phyloP scores from a whole-genome alignment of 2,113 vertebrate genomes.

The Ochotona princeps region DNA sequence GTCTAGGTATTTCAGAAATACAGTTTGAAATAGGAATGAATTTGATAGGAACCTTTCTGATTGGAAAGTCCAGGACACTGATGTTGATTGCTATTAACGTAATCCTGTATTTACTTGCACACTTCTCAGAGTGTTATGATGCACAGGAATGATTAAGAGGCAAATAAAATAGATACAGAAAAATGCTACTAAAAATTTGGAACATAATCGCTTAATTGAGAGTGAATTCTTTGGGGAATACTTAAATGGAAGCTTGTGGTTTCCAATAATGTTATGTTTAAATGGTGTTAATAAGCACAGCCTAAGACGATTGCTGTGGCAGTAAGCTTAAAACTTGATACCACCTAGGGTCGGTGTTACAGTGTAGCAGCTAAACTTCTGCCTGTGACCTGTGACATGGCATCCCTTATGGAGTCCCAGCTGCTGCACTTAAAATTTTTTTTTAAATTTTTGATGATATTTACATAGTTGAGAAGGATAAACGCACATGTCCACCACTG shows the following conservation, averaged over 20 bases:
- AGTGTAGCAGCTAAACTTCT: too few relatives aligned
- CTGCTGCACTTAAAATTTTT: too few relatives aligned
- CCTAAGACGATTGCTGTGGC: neutral
- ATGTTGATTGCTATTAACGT: neutral
- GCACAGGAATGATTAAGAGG: neutral
- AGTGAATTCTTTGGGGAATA: conserved; percentile 39
- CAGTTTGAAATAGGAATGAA: conserved; percentile 13
- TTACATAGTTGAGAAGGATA: too few relatives aligned
- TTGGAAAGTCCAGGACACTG: neutral
- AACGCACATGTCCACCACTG: too few relatives aligned
- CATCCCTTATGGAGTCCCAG: too few relatives aligned
- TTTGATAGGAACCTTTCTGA: neutral
- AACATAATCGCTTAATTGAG: neutral
- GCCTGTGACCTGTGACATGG: too few relatives aligned
- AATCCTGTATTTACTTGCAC: neutral
- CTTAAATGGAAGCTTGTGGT: conserved; percentile 32
- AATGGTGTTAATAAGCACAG: neutral
- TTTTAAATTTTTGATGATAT: too few relatives aligned
- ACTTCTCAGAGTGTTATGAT: neutral
- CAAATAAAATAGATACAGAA: conserved; percentile 33
- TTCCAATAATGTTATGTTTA: conserved; percentile 5
- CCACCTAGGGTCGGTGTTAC: too few relatives aligned
- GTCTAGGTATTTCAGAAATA: conserved; percentile 26
- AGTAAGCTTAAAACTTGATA: neutral
- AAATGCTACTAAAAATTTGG: neutral